These are phyloP conservation scores for Troides helena DNA, from an alignment of 2,888 invertebrate genomes.

Conservation along the genomic window DNA sequence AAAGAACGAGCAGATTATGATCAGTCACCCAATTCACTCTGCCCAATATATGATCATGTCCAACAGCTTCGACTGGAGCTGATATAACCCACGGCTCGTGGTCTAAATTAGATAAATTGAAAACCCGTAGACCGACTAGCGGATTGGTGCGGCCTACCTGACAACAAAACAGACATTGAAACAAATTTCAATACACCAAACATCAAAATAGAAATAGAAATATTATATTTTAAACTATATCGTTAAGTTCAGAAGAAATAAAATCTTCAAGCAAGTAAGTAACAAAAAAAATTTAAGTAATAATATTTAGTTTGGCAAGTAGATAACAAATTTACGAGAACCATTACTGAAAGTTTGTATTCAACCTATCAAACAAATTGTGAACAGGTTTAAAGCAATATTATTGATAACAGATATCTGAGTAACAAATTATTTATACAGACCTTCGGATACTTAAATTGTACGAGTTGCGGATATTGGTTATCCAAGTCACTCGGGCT, in stretches of 20 bases:
- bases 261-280: too few relatives aligned
- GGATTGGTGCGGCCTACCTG: conserved; percentile 89
- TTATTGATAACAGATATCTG: neutral
- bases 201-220: neutral
- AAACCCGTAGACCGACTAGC: conserved; percentile 83
- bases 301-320: too few relatives aligned
- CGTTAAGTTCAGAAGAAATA: too few relatives aligned
- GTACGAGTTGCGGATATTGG: conserved; percentile 84
- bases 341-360: too few relatives aligned
- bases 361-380: too few relatives aligned
- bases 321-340: too few relatives aligned
- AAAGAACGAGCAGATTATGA: conserved; percentile 84
- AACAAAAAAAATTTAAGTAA: too few relatives aligned
- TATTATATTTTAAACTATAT: neutral
- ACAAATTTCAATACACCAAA: neutral
- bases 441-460: conserved; percentile 90
- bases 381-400: too few relatives aligned
- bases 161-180: conserved; percentile 42
- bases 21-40: conserved; percentile 87
- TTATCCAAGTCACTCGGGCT: conserved; percentile 74
- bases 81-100: conserved; percentile 63
- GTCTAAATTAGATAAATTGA: conserved; percentile 62
- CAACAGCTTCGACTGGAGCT: conserved; percentile 78
- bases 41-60: conserved; percentile 83
- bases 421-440: conserved; percentile 33